Conservation (phyloP, 2,888 invertebrate genomes). For the Phasia obesa region DNA sequence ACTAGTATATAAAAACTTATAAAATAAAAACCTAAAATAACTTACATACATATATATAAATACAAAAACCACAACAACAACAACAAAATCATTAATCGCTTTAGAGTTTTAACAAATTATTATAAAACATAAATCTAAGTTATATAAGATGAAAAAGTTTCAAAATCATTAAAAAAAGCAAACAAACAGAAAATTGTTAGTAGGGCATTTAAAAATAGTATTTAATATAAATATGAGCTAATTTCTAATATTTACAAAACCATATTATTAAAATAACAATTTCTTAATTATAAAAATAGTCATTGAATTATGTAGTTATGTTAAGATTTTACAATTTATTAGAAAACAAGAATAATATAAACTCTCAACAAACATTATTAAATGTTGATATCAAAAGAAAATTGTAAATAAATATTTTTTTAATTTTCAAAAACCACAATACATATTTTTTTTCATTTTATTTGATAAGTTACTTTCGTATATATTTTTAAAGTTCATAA, state of each 20-base stretch:
- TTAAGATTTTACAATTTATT: slow-evolving; percentile 67
- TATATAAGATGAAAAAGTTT: slow-evolving; percentile 62
- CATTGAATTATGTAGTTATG: slow-evolving; percentile 64
- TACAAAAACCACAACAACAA: slow-evolving; percentile 60
- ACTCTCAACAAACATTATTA: slow-evolving; percentile 27
- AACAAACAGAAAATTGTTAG: slow-evolving; percentile 58
- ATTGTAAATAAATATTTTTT: slow-evolving; percentile 48
- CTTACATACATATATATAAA: slow-evolving; percentile 71
- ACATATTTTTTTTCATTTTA: slow-evolving; percentile 22
- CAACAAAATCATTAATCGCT: slow-evolving; percentile 73
- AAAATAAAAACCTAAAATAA: slow-evolving; percentile 60
- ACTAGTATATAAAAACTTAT: slow-evolving; percentile 49
- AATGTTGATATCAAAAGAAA: slow-evolving; percentile 10
- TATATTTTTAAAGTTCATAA: slow-evolving; percentile 17
- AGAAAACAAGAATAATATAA: slow-evolving; percentile 27
- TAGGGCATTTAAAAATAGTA: slow-evolving; percentile 62
- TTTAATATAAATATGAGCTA: slow-evolving; percentile 37
- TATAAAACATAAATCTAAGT: slow-evolving; percentile 66
- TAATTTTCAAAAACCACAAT: slow-evolving; percentile 10
- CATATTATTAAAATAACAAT: slow-evolving; percentile 27
- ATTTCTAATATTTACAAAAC: slow-evolving; percentile 48
- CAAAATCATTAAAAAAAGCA: slow-evolving; percentile 49
- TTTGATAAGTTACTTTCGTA: slow-evolving; percentile 22
- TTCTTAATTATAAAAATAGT: slow-evolving; percentile 46
- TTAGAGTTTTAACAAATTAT: slow-evolving; percentile 75